These are phyloP conservation scores for Actinia tenebrosa DNA, from an alignment of 64 coral and sea anemone genomes.

Conservation along the genomic window DNA sequence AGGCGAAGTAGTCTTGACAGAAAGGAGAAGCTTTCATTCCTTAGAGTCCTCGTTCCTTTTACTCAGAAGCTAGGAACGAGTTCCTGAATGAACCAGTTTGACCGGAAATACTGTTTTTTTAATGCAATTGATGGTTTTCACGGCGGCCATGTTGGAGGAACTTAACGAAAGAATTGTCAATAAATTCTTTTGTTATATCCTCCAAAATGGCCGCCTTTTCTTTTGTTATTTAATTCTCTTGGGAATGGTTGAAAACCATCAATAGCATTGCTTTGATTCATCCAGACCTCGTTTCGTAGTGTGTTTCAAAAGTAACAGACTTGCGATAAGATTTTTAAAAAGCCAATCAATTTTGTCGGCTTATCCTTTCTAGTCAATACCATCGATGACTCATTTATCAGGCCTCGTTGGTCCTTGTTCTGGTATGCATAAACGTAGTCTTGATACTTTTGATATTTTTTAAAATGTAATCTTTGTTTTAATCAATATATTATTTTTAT, in stretches of 20 bases:
- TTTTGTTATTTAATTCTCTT: too few species aligned
- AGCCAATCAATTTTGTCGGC: neutral
- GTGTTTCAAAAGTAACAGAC: neutral
- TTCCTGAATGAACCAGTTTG: neutral
- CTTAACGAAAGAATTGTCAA: too few species aligned
- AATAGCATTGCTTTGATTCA: too few species aligned
- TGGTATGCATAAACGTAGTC: conserved; percentile 14
- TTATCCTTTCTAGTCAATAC: neutral
- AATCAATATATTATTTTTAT: conserved; percentile 34
- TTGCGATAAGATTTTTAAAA: neutral
- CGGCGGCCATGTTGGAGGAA: too few species aligned
- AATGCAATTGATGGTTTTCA: too few species aligned
- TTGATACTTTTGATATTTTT: conserved; percentile 29
- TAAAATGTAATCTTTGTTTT: conserved; percentile 28
- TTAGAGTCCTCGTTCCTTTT: neutral
- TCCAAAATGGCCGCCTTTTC: too few species aligned
- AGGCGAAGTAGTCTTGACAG: neutral
- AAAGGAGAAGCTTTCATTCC: neutral
- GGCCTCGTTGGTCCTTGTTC: neutral
- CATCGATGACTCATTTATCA: neutral
- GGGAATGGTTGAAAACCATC: too few species aligned
- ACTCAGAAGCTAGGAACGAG: neutral
- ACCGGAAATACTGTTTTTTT: too few species aligned
- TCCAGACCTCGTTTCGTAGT: too few species aligned
- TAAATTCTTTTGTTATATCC: too few species aligned